These are phyloP conservation scores for Emydura subglobosa DNA, from an alignment of 2,113 vertebrate genomes.

Conservation along the genomic window DNA sequence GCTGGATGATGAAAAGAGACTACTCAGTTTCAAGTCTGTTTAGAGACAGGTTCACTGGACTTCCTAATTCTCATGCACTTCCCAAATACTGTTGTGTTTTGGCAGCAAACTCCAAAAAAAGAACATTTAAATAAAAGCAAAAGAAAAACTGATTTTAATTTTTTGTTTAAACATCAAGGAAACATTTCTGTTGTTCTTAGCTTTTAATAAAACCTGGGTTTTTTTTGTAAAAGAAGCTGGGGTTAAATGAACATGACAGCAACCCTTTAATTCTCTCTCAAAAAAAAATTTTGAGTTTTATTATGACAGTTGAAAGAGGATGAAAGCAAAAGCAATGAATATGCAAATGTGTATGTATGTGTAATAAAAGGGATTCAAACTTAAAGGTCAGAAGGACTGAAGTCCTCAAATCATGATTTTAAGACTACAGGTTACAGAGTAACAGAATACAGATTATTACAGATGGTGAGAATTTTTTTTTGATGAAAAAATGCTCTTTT, in stretches of 20 bases:
- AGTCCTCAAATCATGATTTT: too few species aligned
- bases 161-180: constrained; percentile 4
- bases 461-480: background rate
- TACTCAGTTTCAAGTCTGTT: background rate
- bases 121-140: background rate
- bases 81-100: background rate
- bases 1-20: too few species aligned
- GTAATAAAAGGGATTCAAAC: background rate
- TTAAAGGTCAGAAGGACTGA: too few species aligned
- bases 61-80: background rate
- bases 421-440: background rate
- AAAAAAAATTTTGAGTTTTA: constrained; percentile 27
- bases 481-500: background rate
- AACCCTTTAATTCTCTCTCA: background rate
- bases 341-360: background rate
- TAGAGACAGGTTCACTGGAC: background rate
- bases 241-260: background rate
- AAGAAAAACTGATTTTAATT: constrained; percentile 24
- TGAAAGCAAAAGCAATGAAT: background rate
- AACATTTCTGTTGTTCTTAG: background rate
- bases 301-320: constrained; percentile 18
- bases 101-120: background rate
- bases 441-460: constrained; percentile 5
- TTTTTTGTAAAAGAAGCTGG: background rate
- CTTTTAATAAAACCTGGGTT: background rate